A percentile compares a stretch with the other conserved stretches of the same genome.
Evolutionary conservation across 1,140 invertebrate species (phyloP).

Genomic region (Drosophila parabipectinata): DNA sequence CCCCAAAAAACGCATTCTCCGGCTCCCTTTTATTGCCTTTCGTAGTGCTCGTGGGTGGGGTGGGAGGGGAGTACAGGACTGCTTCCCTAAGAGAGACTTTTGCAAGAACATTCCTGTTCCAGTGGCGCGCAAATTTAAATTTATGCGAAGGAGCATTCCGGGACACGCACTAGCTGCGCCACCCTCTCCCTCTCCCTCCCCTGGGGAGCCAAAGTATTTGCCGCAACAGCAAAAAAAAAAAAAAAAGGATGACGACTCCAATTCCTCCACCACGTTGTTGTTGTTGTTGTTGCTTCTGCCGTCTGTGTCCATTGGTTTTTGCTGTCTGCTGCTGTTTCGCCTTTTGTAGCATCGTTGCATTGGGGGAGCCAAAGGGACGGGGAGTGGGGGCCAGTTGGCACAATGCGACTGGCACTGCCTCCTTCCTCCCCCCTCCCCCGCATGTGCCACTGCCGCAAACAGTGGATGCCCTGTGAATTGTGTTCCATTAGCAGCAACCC

Average conservation of each 20-base stretch:
- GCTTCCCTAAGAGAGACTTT: neutral
- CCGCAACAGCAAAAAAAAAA: conserved; percentile 23
- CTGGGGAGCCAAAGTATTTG: conserved; percentile 51
- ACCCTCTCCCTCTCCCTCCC: conserved; percentile 11
- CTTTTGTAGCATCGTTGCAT: conserved; percentile 40
- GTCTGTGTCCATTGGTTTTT: conserved; percentile 42
- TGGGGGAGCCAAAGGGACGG: conserved; percentile 13
- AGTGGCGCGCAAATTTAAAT: conserved; percentile 72
- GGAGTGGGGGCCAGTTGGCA: conserved; percentile 33
- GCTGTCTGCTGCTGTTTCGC: conserved; percentile 43
- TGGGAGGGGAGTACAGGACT: neutral
- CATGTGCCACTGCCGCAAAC: conserved; percentile 19
- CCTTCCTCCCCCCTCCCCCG: neutral
- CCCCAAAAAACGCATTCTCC: conserved; percentile 71
- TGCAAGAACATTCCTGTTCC: neutral
- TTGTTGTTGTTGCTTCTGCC: conserved; percentile 1
- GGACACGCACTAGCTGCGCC: conserved; percentile 62
- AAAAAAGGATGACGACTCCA: conserved; percentile 31
- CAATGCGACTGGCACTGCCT: conserved; percentile 36
- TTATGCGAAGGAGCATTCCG: conserved; percentile 63
- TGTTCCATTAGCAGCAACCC: conserved; percentile 78
- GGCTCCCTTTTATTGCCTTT: conserved; percentile 47
- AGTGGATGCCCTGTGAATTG: conserved; percentile 46
- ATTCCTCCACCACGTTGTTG: conserved; percentile 23
- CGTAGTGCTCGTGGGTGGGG: neutral